Conservation (phyloP, 2,888 invertebrate genomes). For the Hydrotaea diabolus region DNA sequence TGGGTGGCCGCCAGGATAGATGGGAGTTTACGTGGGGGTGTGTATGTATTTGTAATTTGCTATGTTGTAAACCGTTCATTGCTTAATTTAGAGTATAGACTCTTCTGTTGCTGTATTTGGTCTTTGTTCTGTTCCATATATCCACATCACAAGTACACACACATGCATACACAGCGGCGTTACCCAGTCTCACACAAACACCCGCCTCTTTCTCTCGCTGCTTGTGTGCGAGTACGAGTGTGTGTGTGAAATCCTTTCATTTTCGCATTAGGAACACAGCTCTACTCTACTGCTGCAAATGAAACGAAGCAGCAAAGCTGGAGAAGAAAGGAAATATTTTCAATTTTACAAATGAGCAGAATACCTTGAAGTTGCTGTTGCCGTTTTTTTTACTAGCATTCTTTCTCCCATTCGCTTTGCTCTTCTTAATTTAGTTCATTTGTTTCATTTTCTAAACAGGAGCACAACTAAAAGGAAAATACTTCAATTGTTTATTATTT, state of each 20-base stretch:
- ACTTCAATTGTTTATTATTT: conserved; percentile 40
- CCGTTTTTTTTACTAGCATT: too few relatives aligned
- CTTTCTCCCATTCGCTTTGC: conserved; percentile 24
- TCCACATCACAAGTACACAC: conserved; percentile 38
- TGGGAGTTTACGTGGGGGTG: conserved; percentile 35
- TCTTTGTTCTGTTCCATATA: conserved; percentile 56
- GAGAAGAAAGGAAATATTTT: conserved; percentile 57
- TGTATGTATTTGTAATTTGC: conserved; percentile 43
- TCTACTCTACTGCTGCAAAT: conserved; percentile 58
- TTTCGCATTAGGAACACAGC: conserved; percentile 61
- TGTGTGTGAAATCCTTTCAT: conserved; percentile 60
- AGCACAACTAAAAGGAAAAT: conserved; percentile 17
- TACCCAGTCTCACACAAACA: conserved; percentile 39
- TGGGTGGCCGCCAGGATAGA: too few relatives aligned
- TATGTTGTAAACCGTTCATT: conserved; percentile 55
- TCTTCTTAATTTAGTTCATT: conserved; percentile 36
- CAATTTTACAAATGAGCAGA: conserved; percentile 63
- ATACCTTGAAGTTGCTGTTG: conserved; percentile 55
- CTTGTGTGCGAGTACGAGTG: conserved; percentile 63
- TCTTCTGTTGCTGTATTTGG: conserved; percentile 11
- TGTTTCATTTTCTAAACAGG: conserved; percentile 17
- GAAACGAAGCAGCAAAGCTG: conserved; percentile 41
- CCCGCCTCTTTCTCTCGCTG: not conserved
- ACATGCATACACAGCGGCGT: too few relatives aligned
- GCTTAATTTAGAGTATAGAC: conserved; percentile 60